Evolutionary conservation across 2,888 invertebrate genomes (phyloP).

Genomic region (Nemotelus nigrinus): DNA sequence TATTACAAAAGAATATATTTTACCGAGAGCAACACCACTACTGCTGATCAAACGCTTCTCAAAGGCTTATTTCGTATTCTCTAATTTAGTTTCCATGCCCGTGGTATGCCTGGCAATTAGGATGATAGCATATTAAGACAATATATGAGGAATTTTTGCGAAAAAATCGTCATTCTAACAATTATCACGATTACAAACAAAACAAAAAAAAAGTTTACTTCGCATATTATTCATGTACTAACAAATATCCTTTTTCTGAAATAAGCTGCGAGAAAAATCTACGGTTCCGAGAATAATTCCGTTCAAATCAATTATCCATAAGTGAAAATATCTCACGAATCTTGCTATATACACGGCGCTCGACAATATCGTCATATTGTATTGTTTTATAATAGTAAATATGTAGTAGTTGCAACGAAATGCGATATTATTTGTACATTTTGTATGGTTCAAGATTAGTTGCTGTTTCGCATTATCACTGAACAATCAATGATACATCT

Average conservation of each 20-base stretch:
- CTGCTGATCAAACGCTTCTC: too few relatives aligned
- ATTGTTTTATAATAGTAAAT: constrained; percentile 9
- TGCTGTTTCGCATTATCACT: background rate
- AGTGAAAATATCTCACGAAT: background rate
- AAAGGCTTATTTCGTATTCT: too few relatives aligned
- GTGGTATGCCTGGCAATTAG: too few relatives aligned
- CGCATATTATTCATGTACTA: constrained; percentile 19
- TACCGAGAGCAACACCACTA: too few relatives aligned
- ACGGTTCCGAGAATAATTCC: background rate
- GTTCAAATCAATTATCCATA: background rate
- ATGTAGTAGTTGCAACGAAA: constrained; percentile 37
- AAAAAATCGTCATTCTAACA: constrained; percentile 9
- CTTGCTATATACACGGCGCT: constrained; percentile 20
- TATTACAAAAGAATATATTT: too few relatives aligned
- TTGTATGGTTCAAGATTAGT: constrained; percentile 29
- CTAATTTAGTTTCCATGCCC: too few relatives aligned
- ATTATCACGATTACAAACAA: constrained; percentile 23
- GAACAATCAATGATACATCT: too few relatives aligned
- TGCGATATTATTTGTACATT: constrained; percentile 41
- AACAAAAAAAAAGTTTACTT: constrained; percentile 14
- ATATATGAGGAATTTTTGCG: background rate
- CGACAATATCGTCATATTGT: background rate
- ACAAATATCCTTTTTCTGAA: constrained; percentile 18
- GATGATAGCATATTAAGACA: background rate
- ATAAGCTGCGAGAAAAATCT: background rate